These are phyloP conservation scores for Telenomus remus DNA, from an alignment of 1,140 invertebrate species.

Conservation along the genomic window DNA sequence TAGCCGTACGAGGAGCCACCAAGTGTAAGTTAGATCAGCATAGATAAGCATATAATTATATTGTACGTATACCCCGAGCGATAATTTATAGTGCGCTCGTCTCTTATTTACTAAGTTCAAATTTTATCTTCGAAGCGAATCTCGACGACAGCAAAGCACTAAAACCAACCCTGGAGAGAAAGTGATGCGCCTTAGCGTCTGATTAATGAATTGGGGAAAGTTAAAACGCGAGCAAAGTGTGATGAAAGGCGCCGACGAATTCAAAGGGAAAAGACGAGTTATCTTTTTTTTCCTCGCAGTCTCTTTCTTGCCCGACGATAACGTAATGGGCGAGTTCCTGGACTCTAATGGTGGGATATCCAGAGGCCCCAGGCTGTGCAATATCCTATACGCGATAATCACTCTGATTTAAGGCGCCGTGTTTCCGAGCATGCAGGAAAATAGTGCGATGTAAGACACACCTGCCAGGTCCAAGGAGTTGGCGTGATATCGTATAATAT, in stretches of 20 bases:
- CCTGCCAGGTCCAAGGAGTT: slow-evolving; percentile 53
- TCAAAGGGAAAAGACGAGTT: slow-evolving; percentile 37
- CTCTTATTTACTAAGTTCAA: slow-evolving; percentile 19
- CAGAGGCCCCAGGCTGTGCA: slow-evolving; percentile 50
- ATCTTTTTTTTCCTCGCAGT: slow-evolving; percentile 26
- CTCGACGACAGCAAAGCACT: slow-evolving; percentile 8
- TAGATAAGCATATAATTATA: slow-evolving; percentile 32
- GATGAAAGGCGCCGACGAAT: slow-evolving; percentile 25
- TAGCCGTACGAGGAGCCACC: neutral
- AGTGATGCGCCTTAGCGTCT: slow-evolving; percentile 19
- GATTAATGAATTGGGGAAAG: slow-evolving; percentile 32
- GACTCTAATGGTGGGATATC: slow-evolving; percentile 62
- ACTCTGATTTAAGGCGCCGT: slow-evolving; percentile 67
- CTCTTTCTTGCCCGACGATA: slow-evolving; percentile 59
- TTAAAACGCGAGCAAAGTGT: slow-evolving; percentile 3
- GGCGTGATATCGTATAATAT: slow-evolving; percentile 67
- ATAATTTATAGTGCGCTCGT: slow-evolving; percentile 11
- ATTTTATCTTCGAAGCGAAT: slow-evolving; percentile 9
- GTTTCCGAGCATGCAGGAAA: slow-evolving; percentile 69
- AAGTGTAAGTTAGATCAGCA: neutral
- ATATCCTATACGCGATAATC: slow-evolving; percentile 71
- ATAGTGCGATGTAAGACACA: slow-evolving; percentile 64
- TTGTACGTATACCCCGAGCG: slow-evolving; percentile 17
- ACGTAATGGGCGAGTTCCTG: slow-evolving; percentile 68
- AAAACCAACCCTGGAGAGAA: slow-evolving; percentile 3